These are phyloP conservation scores for Ramphastos sulfuratus DNA, from an alignment of 2,113 vertebrate species.

Conservation along the genomic window DNA sequence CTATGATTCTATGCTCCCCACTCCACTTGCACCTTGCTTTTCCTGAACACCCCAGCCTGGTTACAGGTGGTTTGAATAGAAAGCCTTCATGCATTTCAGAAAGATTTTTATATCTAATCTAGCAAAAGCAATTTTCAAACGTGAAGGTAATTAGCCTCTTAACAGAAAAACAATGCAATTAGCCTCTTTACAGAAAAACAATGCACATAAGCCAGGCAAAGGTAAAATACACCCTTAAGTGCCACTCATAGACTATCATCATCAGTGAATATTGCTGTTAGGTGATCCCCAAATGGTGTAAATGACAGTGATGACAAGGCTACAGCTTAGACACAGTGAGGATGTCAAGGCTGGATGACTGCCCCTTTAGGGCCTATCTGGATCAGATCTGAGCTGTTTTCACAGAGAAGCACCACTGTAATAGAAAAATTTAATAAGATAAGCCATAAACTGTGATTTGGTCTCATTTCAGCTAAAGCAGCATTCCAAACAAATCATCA, in stretches of 20 bases:
- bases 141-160: background rate
- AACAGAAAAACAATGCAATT: background rate
- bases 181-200: background rate
- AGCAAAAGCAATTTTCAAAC: background rate
- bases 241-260: background rate
- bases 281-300: background rate
- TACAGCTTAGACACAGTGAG: background rate
- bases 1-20: fast-evolving
- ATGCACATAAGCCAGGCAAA: background rate
- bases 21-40: background rate
- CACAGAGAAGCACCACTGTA: background rate
- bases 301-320: background rate
- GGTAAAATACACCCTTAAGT: background rate
- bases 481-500: background rate
- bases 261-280: background rate
- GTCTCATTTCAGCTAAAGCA: background rate
- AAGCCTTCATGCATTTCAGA: background rate
- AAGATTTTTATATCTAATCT: background rate
- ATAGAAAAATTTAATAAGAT: background rate
- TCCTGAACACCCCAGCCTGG: background rate
- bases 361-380: background rate
- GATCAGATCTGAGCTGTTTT: background rate
- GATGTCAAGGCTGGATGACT: background rate
- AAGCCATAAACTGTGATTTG: background rate
- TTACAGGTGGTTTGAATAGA: background rate